Conservation (phyloP, 2,113 vertebrate genomes). For the Indicator maculatus region DNA sequence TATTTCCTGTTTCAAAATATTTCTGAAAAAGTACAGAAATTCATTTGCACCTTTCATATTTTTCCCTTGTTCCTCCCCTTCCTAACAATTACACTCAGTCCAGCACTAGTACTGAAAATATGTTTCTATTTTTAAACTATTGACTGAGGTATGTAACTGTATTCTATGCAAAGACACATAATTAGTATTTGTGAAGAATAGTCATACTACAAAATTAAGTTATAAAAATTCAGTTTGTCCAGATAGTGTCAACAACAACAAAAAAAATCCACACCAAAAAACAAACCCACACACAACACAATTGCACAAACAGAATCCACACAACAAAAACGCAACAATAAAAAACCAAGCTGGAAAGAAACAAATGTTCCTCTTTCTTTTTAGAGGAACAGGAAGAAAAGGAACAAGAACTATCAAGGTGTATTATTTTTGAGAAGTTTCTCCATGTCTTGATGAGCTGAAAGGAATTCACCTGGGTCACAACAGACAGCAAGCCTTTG, state of each 20-base stretch:
- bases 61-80: not conserved
- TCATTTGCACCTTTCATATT: fast-evolving
- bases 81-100: not conserved
- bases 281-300: too few species aligned
- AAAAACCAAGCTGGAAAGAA: not conserved
- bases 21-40: not conserved
- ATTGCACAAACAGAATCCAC: too few species aligned
- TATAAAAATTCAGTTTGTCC: not conserved
- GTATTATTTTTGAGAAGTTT: not conserved
- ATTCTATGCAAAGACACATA: fast-evolving
- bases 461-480: not conserved
- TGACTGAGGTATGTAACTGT: not conserved
- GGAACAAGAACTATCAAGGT: not conserved
- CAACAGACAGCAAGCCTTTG: not conserved
- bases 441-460: not conserved
- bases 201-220: fast-evolving
- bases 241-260: not conserved
- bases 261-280: not conserved
- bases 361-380: not conserved
- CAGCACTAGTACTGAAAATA: fast-evolving
- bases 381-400: too few species aligned
- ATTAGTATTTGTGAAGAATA: not conserved
- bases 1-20: not conserved
- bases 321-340: not conserved
- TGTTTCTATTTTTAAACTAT: not conserved